Evolutionary conservation across 1,140 invertebrate genomes (phyloP).

Genomic region (Latrodectus geometricus): DNA sequence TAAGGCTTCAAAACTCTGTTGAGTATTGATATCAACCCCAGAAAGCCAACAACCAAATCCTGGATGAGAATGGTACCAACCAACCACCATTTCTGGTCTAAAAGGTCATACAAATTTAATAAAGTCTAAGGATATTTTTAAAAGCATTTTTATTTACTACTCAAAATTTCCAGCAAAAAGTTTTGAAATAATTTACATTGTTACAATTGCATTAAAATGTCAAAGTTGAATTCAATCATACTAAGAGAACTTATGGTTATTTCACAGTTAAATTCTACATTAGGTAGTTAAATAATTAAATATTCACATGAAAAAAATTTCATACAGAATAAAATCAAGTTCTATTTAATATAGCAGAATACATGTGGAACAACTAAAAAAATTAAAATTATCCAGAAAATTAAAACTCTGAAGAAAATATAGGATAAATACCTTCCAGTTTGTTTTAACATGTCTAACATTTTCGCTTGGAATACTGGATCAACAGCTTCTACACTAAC

Average conservation of each 20-base stretch:
- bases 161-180: too few species aligned
- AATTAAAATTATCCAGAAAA: neutral
- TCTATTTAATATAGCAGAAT: too few species aligned
- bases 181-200: too few species aligned
- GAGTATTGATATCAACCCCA: slow-evolving; percentile 99
- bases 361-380: too few species aligned
- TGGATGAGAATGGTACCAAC: slow-evolving; percentile 99
- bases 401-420: neutral
- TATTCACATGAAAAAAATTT: too few species aligned
- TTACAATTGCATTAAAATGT: too few species aligned
- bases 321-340: too few species aligned
- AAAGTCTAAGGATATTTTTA: neutral
- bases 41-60: slow-evolving; percentile 99
- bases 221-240: too few species aligned
- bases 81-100: slow-evolving; percentile 98
- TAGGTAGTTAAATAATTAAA: too few species aligned
- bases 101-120: neutral
- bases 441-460: slow-evolving; percentile 99
- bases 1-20: slow-evolving; percentile 98
- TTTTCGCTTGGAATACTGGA: slow-evolving; percentile 99
- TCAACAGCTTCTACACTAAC: slow-evolving; percentile 99
- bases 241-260: too few species aligned
- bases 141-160: neutral
- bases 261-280: too few species aligned
- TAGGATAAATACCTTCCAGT: slow-evolving; percentile 79